Evolutionary conservation across 2,113 vertebrate species (phyloP), one percentile per base, ranked within the genome.

Genomic region (Chitala chitala): DNA sequence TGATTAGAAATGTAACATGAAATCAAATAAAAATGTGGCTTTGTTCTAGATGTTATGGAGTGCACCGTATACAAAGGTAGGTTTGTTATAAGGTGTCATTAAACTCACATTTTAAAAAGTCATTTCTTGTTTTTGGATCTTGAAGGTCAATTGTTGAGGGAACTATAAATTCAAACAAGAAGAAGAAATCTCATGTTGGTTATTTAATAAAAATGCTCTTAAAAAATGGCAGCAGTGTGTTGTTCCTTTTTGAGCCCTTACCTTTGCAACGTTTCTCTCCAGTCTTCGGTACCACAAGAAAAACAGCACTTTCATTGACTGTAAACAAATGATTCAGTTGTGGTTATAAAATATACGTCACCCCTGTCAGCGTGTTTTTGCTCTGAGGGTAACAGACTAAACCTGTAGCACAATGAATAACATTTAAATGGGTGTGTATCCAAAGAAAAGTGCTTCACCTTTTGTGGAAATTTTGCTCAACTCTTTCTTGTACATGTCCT

Each of bases 401-500:
- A 12, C 44, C 44, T 46, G 4, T 5, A 12, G 44, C 44, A 46
- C 44, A 46, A 12, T n/a, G n/a, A n/a, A n/a, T n/a, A 46, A 6
- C 12, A 46, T 46, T 15, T 20, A 54, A 54, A 12, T 13, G 20
- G 1, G 17, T 5, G 20, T 54, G 51, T 5, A n/a, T 17, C 4
- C 4, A 20, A 4, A 15, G 8, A 4, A 20, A n/a, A 44, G 48
- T 15, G 48, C 42, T 46, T 42, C 55, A 92, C 90, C 88, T 83
- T 77, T 86, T 77, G 91, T 92, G 56, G 89, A 87, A 56, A 90
- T 87, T 78, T 86, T 86, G 78, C 80, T 79, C 58, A 89, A 55
- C 56, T 92, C 88, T 40, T 87, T 89, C 78, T 89, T 92, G 65
- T 89, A 92, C 73, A 90, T 87, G 75, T 87, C 80, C n/a, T 92